These are phyloP conservation scores for Lordiphosa andalusiaca DNA, from an alignment of 2,888 invertebrate species.

Conservation along the genomic window DNA sequence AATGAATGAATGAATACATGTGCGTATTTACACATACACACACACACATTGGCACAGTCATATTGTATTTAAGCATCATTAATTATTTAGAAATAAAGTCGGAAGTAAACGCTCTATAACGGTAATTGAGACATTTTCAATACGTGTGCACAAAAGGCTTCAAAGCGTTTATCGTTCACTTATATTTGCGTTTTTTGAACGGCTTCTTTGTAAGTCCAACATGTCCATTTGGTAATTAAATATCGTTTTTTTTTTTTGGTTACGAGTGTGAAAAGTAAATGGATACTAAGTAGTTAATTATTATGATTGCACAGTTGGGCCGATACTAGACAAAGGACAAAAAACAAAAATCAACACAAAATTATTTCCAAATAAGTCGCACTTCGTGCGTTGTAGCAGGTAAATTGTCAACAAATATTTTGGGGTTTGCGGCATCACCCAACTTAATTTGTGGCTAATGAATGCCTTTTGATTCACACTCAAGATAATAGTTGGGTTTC, in stretches of 20 bases:
- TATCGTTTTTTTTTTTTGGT: slow-evolving; percentile 6
- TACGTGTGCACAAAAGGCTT: slow-evolving; percentile 47
- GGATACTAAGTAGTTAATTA: no score
- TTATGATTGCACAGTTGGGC: neutral
- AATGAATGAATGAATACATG: slow-evolving; percentile 37
- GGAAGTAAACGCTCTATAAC: slow-evolving; percentile 68
- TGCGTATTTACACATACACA: slow-evolving; percentile 45
- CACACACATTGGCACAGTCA: slow-evolving; percentile 23
- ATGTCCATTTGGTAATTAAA: slow-evolving; percentile 25
- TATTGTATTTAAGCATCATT: slow-evolving; percentile 70
- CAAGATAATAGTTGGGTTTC: no score
- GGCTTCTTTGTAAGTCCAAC: slow-evolving; percentile 6
- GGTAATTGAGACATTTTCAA: slow-evolving; percentile 76
- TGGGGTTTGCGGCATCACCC: no score
- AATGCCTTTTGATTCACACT: no score
- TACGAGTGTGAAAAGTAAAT: slow-evolving; percentile 21
- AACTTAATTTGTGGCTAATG: no score
- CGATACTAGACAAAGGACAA: neutral
- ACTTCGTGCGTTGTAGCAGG: no score
- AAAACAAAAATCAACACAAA: no score
- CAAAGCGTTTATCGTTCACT: slow-evolving; percentile 37
- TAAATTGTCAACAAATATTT: no score
- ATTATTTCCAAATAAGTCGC: no score
- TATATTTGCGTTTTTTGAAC: slow-evolving; percentile 20
- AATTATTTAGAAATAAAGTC: slow-evolving; percentile 74